Base-by-base conservation (phyloP, 2,797 vertebrate genomes). In the Gadopsis bispinosus region DNA sequence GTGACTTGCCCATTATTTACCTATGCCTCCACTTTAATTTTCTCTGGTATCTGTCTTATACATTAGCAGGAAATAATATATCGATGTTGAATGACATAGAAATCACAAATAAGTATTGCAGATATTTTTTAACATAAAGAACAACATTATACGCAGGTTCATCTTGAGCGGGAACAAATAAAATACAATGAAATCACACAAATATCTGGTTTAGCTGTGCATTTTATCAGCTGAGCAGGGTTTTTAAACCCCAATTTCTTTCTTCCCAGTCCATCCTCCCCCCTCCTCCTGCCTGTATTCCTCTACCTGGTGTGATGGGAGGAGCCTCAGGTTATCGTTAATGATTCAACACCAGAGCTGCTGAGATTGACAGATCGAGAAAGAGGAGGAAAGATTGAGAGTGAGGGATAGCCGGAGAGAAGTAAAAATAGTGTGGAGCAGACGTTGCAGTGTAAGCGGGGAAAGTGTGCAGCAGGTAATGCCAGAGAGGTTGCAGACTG, bases 271-370 rank as follows among this genome's bases (percentile, higher is more conserved):
- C 41, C 31, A 13, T 62, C 81, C 37, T 69, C 51, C 29, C 60
- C 70, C 41, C 37, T 41, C 39, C 59, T 73, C n/a, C 45, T 51
- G 63, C 26, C 73, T 74, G 71, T 82, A 68, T 65, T 73, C 64
- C 77, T 88, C 86, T 86, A 94, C 91, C 92, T 94, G 94, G 75
- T 87, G 84, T 53, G 77, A 91, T 75, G 82, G 94, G 94, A 74
- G 93, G 93, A 87, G 91, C 92, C 72, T 82, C 62, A 54, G 75
- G 87, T 72, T 73, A 83, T 83, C 39, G 93, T 95, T 94, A 95
- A 95, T 95, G 90, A 94, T 95, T 93, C 89, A 92, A 87, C 82
- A 61, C 69, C 69, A 58, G 68, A 50, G 83, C 80, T 76, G 83
- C 83, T 77, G 90, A 93, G 92, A 92, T 87, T 89, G 91, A 93